A percentile compares a stretch with the other conserved stretches of the same genome.
phyloP scores from a whole-genome alignment of 2,888 invertebrate species.

The Muschampia plurimacula region DNA sequence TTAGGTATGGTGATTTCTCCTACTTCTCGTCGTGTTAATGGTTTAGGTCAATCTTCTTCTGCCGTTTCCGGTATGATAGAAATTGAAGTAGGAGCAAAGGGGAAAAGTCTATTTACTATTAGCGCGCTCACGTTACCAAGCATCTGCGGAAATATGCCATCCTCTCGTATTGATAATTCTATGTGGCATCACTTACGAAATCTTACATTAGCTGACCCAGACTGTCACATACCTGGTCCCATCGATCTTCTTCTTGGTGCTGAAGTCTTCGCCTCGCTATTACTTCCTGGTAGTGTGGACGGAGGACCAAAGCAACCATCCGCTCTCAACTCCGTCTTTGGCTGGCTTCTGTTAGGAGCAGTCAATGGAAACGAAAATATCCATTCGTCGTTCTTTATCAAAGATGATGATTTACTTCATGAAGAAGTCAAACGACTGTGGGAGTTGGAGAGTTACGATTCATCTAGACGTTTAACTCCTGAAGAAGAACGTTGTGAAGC shows the following conservation, averaged over 20 bases:
- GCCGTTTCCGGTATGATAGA: not conserved
- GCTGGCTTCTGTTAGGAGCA: not conserved
- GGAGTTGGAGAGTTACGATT: not conserved
- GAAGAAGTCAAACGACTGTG: not conserved
- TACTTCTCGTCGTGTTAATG: not conserved
- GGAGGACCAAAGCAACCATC: conserved; percentile 2
- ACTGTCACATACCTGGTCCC: not conserved
- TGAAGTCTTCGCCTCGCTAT: not conserved
- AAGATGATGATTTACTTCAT: not conserved
- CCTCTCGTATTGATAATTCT: not conserved
- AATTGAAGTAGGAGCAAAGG: not conserved
- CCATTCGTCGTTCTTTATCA: not conserved
- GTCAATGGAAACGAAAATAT: not conserved
- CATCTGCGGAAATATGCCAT: not conserved
- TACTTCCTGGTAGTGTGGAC: not conserved
- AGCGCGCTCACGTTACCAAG: not conserved
- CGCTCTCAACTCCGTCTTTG: not conserved
- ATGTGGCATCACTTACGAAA: conserved; percentile 2
- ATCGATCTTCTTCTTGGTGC: conserved; percentile 1
- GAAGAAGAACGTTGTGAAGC: not conserved
- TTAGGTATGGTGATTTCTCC: not conserved
- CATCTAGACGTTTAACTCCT: not conserved
- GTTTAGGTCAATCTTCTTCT: conserved; percentile 2
- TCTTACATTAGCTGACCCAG: not conserved
- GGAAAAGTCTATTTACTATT: not conserved